Evolutionary conservation across 2,888 invertebrate genomes (phyloP), one percentile per base, ranked within the genome.

Genomic region (Subacronicta megacephala): DNA sequence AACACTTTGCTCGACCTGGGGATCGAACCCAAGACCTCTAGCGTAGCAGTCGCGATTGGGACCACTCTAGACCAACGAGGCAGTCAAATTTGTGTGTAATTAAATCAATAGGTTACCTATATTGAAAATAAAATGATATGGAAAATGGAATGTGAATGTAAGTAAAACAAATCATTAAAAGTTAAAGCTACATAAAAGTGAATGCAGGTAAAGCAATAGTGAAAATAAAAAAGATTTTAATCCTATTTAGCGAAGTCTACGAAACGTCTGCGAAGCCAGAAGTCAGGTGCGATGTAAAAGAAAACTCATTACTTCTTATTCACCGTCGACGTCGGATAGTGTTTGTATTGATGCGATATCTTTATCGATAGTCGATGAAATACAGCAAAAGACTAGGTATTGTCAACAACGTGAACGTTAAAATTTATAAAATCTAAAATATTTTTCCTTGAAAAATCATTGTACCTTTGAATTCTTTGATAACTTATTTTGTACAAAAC

Each of bases 301-400:
- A 93, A 93, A 93, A 90, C 90, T 93, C 93, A 91, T 93, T 92
- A 91, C 90, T 92, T 87, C 90, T 92, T 88, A 91, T 92, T 91
- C 90, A 88, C 81, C 77, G 77, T 72, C 83, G 80, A 70, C 76
- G 80, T 73, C 58, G 64, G 73, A 66, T 85, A 88, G 87, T 78
- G 71, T 77, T 75, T 72, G 78, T 67, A 77, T 62, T 56, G 62
- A 62, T 57, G 66, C 41, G 40, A 51, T 57, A 67, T 63, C 54
- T 53, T 69, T 83, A 72, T 85, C 85, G 84, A 83, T 81, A 75
- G 62, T 77, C 65, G 66, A 76, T 72, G 61, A 69, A 64, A 70
- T 50, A 52, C 62, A 33, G 7, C 15, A 6, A 36, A 37, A n/a
- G 43, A 23, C 13, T 16, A n/a, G n/a, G n/a, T n/a, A 35, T 56